Evolutionary conservation across 92 coral and sea anemone species (phyloP).

Genomic region (Epizoanthus scotinus): DNA sequence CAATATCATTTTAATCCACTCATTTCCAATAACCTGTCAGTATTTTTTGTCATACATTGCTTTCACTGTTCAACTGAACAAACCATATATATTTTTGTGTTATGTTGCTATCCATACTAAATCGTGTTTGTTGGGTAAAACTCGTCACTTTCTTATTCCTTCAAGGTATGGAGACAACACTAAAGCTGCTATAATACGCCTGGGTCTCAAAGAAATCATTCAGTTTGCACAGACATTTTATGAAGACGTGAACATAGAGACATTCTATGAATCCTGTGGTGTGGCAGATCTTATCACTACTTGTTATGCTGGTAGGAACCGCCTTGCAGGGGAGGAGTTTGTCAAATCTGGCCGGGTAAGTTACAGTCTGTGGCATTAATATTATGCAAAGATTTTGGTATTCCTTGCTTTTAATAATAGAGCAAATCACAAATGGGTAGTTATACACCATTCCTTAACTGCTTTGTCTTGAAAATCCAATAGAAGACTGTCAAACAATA

Average conservation of each 20-base stretch:
- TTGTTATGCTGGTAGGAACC: constrained; percentile 97
- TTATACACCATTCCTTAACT: too few species aligned
- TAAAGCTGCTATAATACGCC: constrained; percentile 94
- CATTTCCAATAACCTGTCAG: background rate
- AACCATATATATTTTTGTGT: too few species aligned
- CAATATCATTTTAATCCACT: too few species aligned
- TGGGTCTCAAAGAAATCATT: constrained; percentile 96
- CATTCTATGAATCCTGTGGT: constrained; percentile 97
- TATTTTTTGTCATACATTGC: too few species aligned
- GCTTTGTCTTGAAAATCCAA: too few species aligned
- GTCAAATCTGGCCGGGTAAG: constrained; percentile 80
- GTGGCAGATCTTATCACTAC: constrained; percentile 98
- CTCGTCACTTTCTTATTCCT: background rate
- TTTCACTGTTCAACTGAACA: too few species aligned
- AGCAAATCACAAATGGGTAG: too few species aligned
- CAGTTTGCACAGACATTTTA: constrained; percentile 88
- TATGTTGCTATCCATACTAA: too few species aligned
- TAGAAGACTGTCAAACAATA: too few species aligned
- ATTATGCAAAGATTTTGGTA: background rate
- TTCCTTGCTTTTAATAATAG: too few species aligned
- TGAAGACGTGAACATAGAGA: constrained; percentile 86
- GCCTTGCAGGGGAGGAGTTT: constrained; percentile 94
- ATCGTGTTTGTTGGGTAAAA: background rate
- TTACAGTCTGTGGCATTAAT: background rate
- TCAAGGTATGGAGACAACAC: constrained; percentile 89